Percentiles rank a stretch among this genome's conserved stretches.
Evolutionary conservation across 2,113 vertebrate genomes (phyloP).

Genomic region (Leucoraja erinaceus): DNA sequence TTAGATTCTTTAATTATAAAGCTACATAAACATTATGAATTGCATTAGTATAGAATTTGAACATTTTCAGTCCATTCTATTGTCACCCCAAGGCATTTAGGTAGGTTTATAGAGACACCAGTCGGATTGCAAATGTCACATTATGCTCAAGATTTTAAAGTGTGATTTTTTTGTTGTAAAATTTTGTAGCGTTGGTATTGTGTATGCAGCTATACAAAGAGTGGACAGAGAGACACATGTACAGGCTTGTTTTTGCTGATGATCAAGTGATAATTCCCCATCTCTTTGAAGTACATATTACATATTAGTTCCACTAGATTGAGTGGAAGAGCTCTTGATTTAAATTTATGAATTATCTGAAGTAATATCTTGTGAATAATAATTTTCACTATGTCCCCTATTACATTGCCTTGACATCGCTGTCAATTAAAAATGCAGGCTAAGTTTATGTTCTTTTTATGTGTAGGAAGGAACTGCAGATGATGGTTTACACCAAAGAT

Average conservation of each 20-base stretch:
- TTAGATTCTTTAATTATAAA: conserved; percentile 8
- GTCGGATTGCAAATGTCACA: not conserved
- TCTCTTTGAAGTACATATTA: no score
- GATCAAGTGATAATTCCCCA: no score
- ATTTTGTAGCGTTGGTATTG: not conserved
- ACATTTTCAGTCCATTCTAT: not conserved
- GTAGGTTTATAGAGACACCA: not conserved
- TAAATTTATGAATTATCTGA: not conserved
- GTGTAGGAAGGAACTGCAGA: no score
- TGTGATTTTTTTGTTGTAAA: not conserved
- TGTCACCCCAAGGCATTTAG: not conserved
- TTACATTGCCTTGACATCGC: not conserved
- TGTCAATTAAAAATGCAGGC: not conserved
- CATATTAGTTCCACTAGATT: no score
- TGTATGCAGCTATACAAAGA: no score
- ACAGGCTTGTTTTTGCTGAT: no score
- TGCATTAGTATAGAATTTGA: not conserved
- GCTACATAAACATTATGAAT: not conserved
- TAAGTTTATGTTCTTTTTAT: not conserved
- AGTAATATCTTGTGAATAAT: not conserved
- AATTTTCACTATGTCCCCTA: not conserved
- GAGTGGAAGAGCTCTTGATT: no score
- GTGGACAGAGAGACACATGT: no score
- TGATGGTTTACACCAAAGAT: no score
- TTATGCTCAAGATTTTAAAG: not conserved